Conservation (phyloP, 2,113 vertebrate species). For the Microcebus griseorufus region DNA sequence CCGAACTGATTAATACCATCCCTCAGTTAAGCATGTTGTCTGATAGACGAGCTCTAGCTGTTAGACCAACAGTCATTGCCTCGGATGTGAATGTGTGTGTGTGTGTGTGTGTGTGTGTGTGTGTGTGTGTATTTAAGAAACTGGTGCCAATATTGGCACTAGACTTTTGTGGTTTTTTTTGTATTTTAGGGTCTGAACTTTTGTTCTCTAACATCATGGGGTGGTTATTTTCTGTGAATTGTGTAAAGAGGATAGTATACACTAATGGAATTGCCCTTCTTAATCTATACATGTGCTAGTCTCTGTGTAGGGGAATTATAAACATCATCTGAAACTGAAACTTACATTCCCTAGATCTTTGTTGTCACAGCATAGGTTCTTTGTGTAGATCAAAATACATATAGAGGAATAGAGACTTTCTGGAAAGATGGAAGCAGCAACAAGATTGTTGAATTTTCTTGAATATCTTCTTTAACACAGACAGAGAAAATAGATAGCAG, state of each 20-base stretch:
- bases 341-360: neutral
- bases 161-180: too few relatives aligned
- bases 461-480: neutral
- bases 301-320: neutral
- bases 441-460: neutral
- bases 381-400: neutral
- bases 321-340: neutral
- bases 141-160: too few relatives aligned
- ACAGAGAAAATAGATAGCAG: neutral
- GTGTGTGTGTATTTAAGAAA: too few relatives aligned
- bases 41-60: too few relatives aligned
- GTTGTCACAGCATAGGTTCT: neutral
- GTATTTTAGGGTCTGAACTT: neutral
- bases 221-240: neutral
- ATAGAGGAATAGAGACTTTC: neutral
- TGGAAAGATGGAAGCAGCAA: neutral
- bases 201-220: neutral
- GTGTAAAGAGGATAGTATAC: neutral
- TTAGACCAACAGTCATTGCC: too few relatives aligned
- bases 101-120: too few relatives aligned
- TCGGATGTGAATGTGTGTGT: too few relatives aligned
- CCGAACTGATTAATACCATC: too few relatives aligned
- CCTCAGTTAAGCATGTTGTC: too few relatives aligned
- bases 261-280: neutral
- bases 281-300: neutral